These are phyloP conservation scores for Ctenomys sociabilis DNA, from an alignment of 2,113 vertebrate genomes.

Conservation along the genomic window DNA sequence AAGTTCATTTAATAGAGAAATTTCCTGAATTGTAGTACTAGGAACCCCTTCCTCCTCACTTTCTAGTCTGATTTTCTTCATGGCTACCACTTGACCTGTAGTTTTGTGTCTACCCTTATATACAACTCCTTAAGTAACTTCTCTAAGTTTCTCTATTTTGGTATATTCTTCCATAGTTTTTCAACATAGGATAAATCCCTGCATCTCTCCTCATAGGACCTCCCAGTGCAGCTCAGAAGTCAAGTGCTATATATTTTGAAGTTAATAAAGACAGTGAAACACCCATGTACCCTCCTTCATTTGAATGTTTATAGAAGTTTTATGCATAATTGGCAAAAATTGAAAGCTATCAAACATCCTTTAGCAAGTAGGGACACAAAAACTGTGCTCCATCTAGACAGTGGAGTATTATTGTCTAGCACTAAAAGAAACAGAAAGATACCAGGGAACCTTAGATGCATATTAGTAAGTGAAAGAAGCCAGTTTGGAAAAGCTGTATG, in stretches of 20 bases:
- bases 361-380: not conserved
- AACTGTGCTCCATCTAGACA: not conserved
- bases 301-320: not conserved
- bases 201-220: too few species aligned
- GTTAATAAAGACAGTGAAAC: not conserved
- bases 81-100: too few species aligned
- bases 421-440: not conserved
- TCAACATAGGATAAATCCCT: too few species aligned
- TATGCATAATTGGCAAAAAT: not conserved
- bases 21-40: too few species aligned
- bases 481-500: not conserved
- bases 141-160: too few species aligned
- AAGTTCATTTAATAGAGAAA: too few species aligned
- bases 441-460: not conserved
- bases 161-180: too few species aligned
- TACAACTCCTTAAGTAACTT: too few species aligned
- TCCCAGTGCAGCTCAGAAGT: too few species aligned
- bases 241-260: not conserved
- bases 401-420: not conserved
- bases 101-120: too few species aligned
- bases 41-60: too few species aligned
- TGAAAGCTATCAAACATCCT: not conserved
- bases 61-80: too few species aligned
- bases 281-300: not conserved
- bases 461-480: not conserved